These are phyloP conservation scores for Pecten maximus DNA, from an alignment of 2,888 invertebrate species.

Conservation along the genomic window DNA sequence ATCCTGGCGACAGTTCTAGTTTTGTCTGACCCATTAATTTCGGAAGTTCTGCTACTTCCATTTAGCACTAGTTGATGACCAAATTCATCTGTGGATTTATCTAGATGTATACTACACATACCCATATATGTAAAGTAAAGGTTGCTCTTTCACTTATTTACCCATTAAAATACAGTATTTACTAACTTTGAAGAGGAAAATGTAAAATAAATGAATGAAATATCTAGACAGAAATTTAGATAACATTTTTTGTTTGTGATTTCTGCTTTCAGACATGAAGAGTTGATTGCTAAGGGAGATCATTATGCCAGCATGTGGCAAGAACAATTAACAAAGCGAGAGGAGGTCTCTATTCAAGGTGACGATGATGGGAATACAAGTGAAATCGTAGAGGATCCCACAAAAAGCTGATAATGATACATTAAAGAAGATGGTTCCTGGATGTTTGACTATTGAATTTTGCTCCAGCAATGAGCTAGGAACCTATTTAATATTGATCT, in stretches of 20 bases:
- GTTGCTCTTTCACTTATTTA: too few relatives aligned
- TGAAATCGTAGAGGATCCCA: not conserved
- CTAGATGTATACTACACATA: too few relatives aligned
- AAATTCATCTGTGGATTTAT: too few relatives aligned
- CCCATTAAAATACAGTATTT: too few relatives aligned
- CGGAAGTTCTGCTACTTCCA: too few relatives aligned
- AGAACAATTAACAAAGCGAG: slow-evolving; percentile 88
- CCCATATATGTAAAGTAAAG: too few relatives aligned
- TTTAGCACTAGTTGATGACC: too few relatives aligned
- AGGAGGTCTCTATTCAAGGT: slow-evolving; percentile 55
- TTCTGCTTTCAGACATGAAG: slow-evolving; percentile 86
- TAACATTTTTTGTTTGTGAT: too few relatives aligned
- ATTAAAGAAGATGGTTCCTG: not conserved
- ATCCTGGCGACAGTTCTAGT: too few relatives aligned
- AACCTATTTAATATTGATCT: not conserved
- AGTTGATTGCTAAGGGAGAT: slow-evolving; percentile 88
- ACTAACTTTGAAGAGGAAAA: too few relatives aligned
- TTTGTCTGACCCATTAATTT: too few relatives aligned
- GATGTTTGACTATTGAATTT: not conserved
- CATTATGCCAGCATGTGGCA: slow-evolving; percentile 96
- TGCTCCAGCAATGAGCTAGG: not conserved
- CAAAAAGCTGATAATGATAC: not conserved
- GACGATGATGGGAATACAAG: slow-evolving; percentile 16
- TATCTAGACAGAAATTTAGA: too few relatives aligned
- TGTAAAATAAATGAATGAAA: not conserved